Evolutionary conservation across 2,113 vertebrate genomes (phyloP).

Genomic region (Mormyrus lacerda): DNA sequence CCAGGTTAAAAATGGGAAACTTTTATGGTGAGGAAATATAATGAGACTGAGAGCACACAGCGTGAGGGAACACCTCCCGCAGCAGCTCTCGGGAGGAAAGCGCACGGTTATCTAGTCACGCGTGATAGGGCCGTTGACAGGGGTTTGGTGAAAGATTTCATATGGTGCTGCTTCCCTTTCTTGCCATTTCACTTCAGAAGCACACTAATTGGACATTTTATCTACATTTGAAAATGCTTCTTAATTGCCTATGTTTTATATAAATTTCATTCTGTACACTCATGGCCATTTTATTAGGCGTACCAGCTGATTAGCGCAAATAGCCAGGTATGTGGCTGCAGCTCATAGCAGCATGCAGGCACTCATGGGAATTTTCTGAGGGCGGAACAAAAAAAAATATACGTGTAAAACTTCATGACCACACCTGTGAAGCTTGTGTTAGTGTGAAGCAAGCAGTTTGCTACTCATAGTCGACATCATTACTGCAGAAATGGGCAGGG

Average conservation of each 20-base stretch:
- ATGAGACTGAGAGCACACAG: slow-evolving; percentile 34
- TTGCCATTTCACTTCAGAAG: neutral
- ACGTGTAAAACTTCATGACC: neutral
- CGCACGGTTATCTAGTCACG: neutral
- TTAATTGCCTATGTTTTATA: neutral
- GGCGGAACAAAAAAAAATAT: neutral
- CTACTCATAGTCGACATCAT: neutral
- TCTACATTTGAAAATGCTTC: neutral
- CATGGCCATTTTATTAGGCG: neutral
- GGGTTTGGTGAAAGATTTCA: neutral
- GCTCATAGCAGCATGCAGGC: neutral
- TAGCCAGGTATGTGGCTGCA: neutral
- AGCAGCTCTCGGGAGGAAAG: neutral
- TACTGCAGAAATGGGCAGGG: too few relatives aligned
- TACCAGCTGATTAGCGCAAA: neutral
- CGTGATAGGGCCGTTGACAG: neutral
- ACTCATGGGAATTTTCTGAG: neutral
- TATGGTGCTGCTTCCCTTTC: slow-evolving; percentile 17
- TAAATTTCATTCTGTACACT: neutral
- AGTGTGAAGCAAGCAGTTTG: neutral
- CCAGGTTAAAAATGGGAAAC: slow-evolving; percentile 10
- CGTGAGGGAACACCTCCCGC: neutral
- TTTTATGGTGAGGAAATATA: slow-evolving; percentile 26
- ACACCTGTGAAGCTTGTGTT: neutral
- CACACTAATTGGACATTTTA: neutral